These are phyloP conservation scores for Steinernema feltiae DNA, from an alignment of 1,140 invertebrate species.

Conservation along the genomic window DNA sequence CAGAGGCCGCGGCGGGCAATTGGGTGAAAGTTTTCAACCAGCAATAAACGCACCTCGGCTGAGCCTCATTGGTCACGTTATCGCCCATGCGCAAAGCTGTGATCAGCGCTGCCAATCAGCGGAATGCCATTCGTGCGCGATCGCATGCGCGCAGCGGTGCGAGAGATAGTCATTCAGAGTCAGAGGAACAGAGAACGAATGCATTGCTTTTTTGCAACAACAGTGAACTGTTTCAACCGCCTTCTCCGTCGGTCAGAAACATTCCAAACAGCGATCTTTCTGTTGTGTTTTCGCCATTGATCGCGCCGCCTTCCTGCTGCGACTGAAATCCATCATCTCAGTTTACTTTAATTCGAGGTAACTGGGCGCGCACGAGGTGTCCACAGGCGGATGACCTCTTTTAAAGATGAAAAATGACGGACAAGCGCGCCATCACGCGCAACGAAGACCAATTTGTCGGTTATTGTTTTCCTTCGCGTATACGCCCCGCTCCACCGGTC, in stretches of 20 bases:
- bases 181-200: too few relatives aligned
- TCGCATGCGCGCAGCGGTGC: too few relatives aligned
- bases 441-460: not conserved
- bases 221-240: too few relatives aligned
- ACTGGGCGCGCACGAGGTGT: not conserved
- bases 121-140: too few relatives aligned
- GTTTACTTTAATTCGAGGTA: not conserved
- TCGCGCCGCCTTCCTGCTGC: too few relatives aligned
- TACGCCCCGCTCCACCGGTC: not conserved
- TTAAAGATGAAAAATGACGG: not conserved
- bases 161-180: too few relatives aligned
- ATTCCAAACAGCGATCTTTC: not conserved
- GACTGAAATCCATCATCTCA: not conserved
- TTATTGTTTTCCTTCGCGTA: not conserved
- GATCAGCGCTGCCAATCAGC: too few relatives aligned
- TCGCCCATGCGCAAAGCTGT: slow-evolving; percentile 51
- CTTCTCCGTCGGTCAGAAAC: too few relatives aligned
- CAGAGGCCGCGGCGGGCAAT: too few relatives aligned
- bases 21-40: too few relatives aligned
- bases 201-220: too few relatives aligned
- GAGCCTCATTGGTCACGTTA: slow-evolving; percentile 56
- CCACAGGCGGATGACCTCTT: not conserved
- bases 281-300: not conserved
- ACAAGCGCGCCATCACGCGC: not conserved
- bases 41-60: slow-evolving; percentile 57